These are phyloP conservation scores for Corydoras sp. DNA, from an alignment of 2,113 vertebrate genomes.

Conservation along the genomic window DNA sequence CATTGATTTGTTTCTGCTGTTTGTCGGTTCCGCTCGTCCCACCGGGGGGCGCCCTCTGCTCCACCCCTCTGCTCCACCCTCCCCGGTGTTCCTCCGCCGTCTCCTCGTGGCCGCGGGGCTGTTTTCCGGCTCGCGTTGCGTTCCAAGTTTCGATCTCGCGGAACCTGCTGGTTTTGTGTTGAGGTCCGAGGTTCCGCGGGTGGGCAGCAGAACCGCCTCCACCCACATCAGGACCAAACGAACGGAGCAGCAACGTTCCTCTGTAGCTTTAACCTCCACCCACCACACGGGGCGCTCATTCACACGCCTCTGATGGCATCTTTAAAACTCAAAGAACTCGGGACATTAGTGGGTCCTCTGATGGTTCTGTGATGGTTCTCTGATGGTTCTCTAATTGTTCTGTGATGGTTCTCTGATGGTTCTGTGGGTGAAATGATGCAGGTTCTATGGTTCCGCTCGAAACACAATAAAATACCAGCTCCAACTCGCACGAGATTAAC, in stretches of 20 bases:
- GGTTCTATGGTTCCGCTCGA: no score
- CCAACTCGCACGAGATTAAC: no score
- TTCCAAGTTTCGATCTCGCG: not conserved
- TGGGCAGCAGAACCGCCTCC: constrained; percentile 53
- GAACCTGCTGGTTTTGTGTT: not conserved
- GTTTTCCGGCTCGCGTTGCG: not conserved
- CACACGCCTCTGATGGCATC: not conserved
- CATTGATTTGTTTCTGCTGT: constrained; percentile 13
- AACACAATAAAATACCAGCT: no score
- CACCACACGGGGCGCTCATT: constrained; percentile 34
- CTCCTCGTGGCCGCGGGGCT: not conserved
- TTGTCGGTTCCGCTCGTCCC: constrained; percentile 23
- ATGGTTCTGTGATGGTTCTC: no score
- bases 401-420: no score
- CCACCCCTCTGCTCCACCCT: constrained; percentile 25
- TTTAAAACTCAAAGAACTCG: not conserved
- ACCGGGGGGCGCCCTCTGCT: constrained; percentile 18
- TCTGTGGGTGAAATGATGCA: no score
- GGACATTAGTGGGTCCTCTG: no score
- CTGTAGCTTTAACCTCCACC: constrained; percentile 14
- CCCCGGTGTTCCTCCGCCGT: not conserved
- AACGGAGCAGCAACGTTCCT: constrained; percentile 24
- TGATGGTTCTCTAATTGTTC: no score
- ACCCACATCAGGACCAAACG: constrained; percentile 39
- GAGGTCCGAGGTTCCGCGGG: constrained; percentile 52